These are phyloP conservation scores for Calypte anna DNA, from an alignment of 2,113 vertebrate genomes.

Conservation along the genomic window DNA sequence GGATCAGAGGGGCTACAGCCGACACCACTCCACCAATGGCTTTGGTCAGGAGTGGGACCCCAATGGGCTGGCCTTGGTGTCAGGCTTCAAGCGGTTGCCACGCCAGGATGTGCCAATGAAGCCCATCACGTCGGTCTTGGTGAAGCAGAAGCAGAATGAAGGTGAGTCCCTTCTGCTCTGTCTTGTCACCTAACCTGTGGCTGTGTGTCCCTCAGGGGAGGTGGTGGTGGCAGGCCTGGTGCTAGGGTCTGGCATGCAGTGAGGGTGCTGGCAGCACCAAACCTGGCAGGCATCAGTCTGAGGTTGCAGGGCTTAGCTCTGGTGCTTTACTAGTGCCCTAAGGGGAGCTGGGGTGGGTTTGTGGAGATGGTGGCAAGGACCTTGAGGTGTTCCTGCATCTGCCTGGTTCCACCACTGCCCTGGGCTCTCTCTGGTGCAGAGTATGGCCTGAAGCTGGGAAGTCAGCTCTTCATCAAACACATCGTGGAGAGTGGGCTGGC, in stretches of 20 bases:
- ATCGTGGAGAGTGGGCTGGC: slow-evolving; percentile 91
- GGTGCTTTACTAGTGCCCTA: not conserved
- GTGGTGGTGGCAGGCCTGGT: not conserved
- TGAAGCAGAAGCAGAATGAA: slow-evolving; percentile 83
- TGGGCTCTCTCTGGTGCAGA: slow-evolving; percentile 71
- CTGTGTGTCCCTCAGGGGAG: rapidly evolving
- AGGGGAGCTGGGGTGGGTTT: not conserved
- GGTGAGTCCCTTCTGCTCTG: slow-evolving; percentile 71
- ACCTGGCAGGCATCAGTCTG: rapidly evolving
- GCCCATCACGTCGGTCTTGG: slow-evolving; percentile 84
- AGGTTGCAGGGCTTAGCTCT: not conserved
- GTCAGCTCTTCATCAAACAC: slow-evolving; percentile 97
- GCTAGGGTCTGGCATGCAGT: not conserved
- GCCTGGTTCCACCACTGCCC: not conserved
- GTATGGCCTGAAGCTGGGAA: slow-evolving; percentile 95
- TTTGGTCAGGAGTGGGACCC: not conserved
- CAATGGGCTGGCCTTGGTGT: slow-evolving; percentile 80
- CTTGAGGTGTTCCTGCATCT: not conserved
- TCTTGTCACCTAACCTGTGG: not conserved
- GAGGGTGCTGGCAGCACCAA: not conserved
- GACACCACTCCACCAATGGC: not conserved
- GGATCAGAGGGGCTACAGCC: not conserved
- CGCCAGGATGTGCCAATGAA: slow-evolving; percentile 67
- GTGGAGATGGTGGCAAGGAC: rapidly evolving
- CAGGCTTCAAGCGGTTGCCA: slow-evolving; percentile 88